Percentiles rank a stretch among this genome's conserved stretches.
Evolutionary conservation across 2,888 invertebrate species (phyloP).

Genomic region (Melipona beecheii): DNA sequence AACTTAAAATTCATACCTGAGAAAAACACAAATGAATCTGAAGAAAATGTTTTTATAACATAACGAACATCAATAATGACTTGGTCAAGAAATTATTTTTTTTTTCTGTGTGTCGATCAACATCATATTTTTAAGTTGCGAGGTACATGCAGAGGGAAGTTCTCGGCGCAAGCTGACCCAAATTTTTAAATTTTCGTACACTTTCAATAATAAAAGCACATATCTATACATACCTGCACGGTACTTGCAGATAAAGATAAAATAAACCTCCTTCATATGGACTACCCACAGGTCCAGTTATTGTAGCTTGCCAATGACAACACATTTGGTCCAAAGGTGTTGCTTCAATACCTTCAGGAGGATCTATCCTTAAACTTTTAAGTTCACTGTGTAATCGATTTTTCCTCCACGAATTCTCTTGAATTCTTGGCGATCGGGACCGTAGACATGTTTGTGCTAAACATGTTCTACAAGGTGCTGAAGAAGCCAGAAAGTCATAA

Average conservation of each 20-base stretch:
- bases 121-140: neutral
- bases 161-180: neutral
- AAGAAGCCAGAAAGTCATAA: constrained; percentile 85
- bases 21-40: too few species aligned
- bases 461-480: constrained; percentile 91
- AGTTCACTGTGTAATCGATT: constrained; percentile 92
- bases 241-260: constrained; percentile 95
- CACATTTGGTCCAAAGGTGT: constrained; percentile 91
- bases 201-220: neutral
- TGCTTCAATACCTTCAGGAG: constrained; percentile 94
- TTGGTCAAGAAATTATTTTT: too few species aligned
- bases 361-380: constrained; percentile 89
- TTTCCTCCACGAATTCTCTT: constrained; percentile 93
- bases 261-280: constrained; percentile 98
- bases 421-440: constrained; percentile 87
- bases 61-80: too few species aligned
- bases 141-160: neutral
- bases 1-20: too few species aligned
- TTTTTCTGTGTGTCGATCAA: too few species aligned
- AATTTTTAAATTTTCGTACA: neutral
- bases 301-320: constrained; percentile 97
- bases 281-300: constrained; percentile 95
- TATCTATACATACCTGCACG: constrained; percentile 87
- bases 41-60: too few species aligned
- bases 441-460: constrained; percentile 92